phyloP scores from a whole-genome alignment of 2,888 invertebrate species.

The Drosophila niveifrons region DNA sequence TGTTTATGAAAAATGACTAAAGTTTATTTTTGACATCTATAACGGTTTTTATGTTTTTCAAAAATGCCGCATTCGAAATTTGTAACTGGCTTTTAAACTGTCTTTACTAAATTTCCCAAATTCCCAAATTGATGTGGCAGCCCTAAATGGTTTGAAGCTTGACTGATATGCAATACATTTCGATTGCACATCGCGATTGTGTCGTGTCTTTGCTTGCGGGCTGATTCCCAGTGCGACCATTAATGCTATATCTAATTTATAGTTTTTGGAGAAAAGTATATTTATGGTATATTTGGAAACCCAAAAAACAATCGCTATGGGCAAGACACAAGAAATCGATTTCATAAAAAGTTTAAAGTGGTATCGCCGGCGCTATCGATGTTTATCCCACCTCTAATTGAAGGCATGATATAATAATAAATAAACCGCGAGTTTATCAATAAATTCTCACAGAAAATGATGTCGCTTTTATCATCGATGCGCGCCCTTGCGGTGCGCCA shows the following conservation, averaged over 20 bases:
- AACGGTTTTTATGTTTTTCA: not conserved
- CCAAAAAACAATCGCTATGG: not conserved
- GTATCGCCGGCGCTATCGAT: not conserved
- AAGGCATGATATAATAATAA: constrained; percentile 48
- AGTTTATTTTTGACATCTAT: not conserved
- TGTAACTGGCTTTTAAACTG: constrained; percentile 39
- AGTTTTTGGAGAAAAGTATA: too few species aligned
- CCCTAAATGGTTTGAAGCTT: constrained; percentile 36
- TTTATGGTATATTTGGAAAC: not conserved
- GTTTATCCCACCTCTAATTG: constrained; percentile 15
- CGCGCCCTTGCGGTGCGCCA: constrained; percentile 67
- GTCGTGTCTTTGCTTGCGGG: not conserved
- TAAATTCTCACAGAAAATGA: constrained; percentile 64
- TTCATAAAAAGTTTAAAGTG: too few species aligned
- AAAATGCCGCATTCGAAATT: constrained; percentile 9
- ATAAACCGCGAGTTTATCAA: constrained; percentile 13
- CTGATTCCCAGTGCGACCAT: constrained; percentile 24
- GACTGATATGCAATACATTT: constrained; percentile 4
- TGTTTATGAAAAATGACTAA: not conserved
- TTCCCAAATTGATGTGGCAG: not conserved
- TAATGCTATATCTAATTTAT: constrained; percentile 37
- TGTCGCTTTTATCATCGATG: constrained; percentile 71
- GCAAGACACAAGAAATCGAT: not conserved
- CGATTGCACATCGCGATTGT: constrained; percentile 24
- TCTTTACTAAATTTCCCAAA: constrained; percentile 40